phyloP scores from a whole-genome alignment of 2,797 vertebrate genomes.

The Loriculus beryllinus region DNA sequence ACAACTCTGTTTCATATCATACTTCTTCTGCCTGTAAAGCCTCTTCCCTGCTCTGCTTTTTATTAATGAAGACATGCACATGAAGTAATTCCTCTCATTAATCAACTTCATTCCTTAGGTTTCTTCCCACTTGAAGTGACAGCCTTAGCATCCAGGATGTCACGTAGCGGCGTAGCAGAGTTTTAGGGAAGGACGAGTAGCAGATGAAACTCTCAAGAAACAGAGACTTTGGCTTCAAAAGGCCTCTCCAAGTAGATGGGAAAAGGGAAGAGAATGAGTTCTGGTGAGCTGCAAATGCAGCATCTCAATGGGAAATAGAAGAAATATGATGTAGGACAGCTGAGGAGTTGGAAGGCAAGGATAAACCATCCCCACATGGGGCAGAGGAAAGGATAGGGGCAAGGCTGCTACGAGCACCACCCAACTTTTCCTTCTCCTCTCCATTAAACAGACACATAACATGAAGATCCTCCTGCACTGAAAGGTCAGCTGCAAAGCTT shows the following conservation, averaged over 20 bases:
- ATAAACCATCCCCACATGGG: neutral
- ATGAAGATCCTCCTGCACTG: neutral
- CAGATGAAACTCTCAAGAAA: neutral
- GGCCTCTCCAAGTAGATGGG: neutral
- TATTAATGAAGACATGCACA: slow-evolving; percentile 61
- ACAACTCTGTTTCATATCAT: neutral
- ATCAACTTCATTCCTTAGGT: slow-evolving; percentile 43
- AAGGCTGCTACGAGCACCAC: neutral
- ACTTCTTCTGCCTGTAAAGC: neutral
- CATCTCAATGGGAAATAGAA: neutral
- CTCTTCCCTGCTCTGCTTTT: slow-evolving; percentile 39
- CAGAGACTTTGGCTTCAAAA: neutral
- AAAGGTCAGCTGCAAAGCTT: slow-evolving; percentile 15
- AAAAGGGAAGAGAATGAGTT: neutral
- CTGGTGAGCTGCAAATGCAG: neutral
- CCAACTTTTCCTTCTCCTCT: neutral
- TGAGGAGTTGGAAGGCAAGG: neutral
- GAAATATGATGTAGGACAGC: neutral
- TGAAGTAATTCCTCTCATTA: slow-evolving; percentile 45
- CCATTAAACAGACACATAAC: neutral
- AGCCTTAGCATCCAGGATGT: neutral
- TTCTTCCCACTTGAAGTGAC: slow-evolving; percentile 37
- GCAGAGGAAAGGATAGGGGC: neutral
- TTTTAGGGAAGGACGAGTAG: neutral
- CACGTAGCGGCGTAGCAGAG: neutral